Evolutionary conservation across 2,888 invertebrate species (phyloP).

Genomic region (Exocentrus adspersus): DNA sequence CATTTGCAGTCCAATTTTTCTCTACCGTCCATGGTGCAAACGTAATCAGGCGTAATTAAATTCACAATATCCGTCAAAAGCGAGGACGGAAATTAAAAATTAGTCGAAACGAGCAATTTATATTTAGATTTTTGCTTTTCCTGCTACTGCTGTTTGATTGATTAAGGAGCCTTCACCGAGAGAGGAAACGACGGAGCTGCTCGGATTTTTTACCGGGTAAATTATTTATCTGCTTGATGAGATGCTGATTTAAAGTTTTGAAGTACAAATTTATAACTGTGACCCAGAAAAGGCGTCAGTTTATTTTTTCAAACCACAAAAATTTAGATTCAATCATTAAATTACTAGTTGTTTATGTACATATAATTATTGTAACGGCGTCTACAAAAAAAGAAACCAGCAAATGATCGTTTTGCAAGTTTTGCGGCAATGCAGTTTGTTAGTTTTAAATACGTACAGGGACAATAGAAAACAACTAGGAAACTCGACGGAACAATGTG

Average conservation of each 20-base stretch:
- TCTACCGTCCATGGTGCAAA: neutral
- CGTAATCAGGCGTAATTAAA: constrained; percentile 17
- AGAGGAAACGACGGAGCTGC: neutral
- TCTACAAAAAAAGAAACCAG: too few relatives aligned
- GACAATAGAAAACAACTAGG: neutral
- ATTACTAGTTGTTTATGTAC: too few relatives aligned
- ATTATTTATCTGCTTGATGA: constrained; percentile 4
- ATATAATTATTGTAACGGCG: too few relatives aligned
- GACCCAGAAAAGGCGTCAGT: too few relatives aligned
- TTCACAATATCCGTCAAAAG: constrained; percentile 21
- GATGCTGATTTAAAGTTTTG: neutral
- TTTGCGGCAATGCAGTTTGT: too few relatives aligned
- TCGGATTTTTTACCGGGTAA: constrained; percentile 5
- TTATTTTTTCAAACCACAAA: too few relatives aligned
- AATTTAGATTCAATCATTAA: too few relatives aligned
- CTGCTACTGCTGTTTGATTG: constrained; percentile 15
- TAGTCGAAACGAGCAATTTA: constrained; percentile 17
- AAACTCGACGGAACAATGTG: neutral
- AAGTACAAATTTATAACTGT: too few relatives aligned
- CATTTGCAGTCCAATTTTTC: neutral
- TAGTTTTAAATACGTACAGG: neutral
- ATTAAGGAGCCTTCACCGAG: neutral
- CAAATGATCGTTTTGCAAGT: too few relatives aligned
- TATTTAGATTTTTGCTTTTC: constrained; percentile 22
- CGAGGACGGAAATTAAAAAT: constrained; percentile 19